Conservation (phyloP, 2,113 vertebrate species). For the Carassius carassius region DNA sequence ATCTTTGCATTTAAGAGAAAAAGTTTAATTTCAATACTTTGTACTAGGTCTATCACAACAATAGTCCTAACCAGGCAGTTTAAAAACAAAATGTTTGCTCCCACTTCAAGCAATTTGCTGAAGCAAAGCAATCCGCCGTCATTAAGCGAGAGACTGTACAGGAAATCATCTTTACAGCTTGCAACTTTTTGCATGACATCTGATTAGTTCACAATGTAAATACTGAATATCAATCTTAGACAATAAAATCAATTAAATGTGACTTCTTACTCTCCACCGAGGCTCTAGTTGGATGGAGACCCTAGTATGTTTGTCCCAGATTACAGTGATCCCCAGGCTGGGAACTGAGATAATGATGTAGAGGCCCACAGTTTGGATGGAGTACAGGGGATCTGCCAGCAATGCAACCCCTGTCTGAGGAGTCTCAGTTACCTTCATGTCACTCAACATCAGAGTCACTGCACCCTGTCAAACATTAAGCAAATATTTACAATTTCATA, state of each 20-base stretch:
- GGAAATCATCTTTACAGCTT: too few species aligned
- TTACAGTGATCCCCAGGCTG: constrained; percentile 70
- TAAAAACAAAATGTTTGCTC: neutral
- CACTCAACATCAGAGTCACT: constrained; percentile 63
- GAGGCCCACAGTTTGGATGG: constrained; percentile 76
- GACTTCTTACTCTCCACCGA: constrained; percentile 73
- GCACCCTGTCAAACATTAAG: constrained; percentile 51
- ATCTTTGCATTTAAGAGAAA: neutral
- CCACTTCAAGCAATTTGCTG: neutral
- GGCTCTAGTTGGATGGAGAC: constrained; percentile 72
- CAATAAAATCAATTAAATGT: neutral
- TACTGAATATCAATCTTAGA: neutral
- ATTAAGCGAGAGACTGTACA: too few species aligned
- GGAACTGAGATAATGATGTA: constrained; percentile 77
- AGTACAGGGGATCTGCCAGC: constrained; percentile 63
- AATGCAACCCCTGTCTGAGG: constrained; percentile 31
- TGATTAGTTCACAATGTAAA: neutral
- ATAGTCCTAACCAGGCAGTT: neutral
- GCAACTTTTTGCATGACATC: too few species aligned
- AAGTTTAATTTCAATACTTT: neutral
- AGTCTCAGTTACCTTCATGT: constrained; percentile 64
- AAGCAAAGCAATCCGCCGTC: neutral
- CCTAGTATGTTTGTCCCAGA: constrained; percentile 85
- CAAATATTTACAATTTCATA: neutral
- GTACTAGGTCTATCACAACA: neutral